Percentiles rank a stretch among this genome's conserved stretches.
phyloP scores from a whole-genome alignment of 1,140 invertebrate species.

The Geopemphigus sp. region DNA sequence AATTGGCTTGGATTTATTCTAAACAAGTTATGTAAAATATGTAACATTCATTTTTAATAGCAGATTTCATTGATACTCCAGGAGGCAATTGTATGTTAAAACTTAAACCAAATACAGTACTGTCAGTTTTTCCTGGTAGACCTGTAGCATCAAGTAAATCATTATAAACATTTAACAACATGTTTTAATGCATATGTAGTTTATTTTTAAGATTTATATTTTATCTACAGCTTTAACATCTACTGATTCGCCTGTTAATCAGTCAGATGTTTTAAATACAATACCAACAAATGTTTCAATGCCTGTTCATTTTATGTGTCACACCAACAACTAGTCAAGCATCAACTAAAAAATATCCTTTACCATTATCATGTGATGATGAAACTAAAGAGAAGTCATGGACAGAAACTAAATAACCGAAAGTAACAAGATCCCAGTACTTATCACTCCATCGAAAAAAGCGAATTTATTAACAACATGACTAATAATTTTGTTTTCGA shows the following conservation, averaged over 20 bases:
- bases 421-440: not conserved
- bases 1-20: not conserved
- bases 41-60: conserved; percentile 2
- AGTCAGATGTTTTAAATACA: not conserved
- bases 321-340: too few relatives aligned
- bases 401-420: not conserved
- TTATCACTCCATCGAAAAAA: not conserved
- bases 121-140: conserved; percentile 1
- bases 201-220: too few relatives aligned
- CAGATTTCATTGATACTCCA: not conserved
- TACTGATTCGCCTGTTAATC: too few relatives aligned
- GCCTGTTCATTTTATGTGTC: too few relatives aligned
- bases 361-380: not conserved
- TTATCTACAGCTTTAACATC: too few relatives aligned
- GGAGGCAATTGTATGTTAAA: not conserved
- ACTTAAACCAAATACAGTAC: not conserved
- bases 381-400: not conserved
- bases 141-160: not conserved
- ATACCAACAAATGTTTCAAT: not conserved
- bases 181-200: too few relatives aligned
- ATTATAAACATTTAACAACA: too few relatives aligned
- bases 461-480: too few relatives aligned
- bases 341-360: not conserved
- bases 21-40: not conserved
- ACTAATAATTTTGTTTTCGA: too few relatives aligned